Conservation (phyloP, 2,113 vertebrate species). For the Ammodramus savannarum region DNA sequence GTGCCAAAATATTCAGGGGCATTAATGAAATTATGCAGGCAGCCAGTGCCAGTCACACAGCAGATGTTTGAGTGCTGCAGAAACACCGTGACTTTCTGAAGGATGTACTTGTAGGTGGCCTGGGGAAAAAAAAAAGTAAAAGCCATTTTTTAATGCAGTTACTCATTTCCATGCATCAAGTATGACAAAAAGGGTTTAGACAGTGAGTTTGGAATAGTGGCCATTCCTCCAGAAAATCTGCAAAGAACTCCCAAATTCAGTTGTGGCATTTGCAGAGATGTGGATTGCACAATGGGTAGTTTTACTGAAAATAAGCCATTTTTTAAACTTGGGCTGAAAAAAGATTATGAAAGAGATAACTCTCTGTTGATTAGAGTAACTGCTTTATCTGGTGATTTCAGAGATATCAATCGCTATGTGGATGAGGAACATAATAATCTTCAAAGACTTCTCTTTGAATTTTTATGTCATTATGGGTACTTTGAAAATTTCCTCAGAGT, state of each 20-base stretch:
- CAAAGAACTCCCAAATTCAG: not conserved
- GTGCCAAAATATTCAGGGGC: not conserved
- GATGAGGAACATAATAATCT: not conserved
- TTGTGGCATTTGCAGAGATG: not conserved
- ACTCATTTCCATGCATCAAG: not conserved
- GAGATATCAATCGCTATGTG: not conserved
- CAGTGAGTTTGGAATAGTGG: not conserved
- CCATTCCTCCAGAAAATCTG: not conserved
- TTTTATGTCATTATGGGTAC: not conserved
- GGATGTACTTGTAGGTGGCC: not conserved
- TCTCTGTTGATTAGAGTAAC: not conserved
- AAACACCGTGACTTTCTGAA: not conserved
- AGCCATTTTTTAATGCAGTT: not conserved
- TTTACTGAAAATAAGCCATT: not conserved
- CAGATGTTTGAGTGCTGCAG: not conserved
- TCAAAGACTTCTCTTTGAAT: not conserved
- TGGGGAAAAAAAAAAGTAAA: rapidly evolving
- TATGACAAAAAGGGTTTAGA: not conserved
- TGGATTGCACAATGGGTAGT: not conserved
- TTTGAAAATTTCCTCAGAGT: not conserved
- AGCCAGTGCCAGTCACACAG: not conserved
- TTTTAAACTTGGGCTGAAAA: not conserved
- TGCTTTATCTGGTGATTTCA: not conserved
- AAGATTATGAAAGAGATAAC: not conserved
- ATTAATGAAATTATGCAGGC: not conserved